These are phyloP conservation scores for Lerema accius DNA, from an alignment of 1,140 invertebrate genomes.

Conservation along the genomic window DNA sequence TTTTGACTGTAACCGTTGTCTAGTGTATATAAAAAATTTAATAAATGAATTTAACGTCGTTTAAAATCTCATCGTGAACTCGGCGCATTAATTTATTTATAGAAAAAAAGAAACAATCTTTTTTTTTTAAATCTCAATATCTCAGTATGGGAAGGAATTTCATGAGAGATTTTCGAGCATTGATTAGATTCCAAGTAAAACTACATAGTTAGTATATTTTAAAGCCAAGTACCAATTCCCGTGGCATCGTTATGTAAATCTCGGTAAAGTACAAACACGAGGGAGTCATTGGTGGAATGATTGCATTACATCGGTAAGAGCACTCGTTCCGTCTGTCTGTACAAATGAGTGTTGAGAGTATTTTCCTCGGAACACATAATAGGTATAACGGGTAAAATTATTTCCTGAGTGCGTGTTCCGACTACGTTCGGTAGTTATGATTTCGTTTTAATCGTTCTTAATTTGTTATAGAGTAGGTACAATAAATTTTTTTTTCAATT, in stretches of 20 bases:
- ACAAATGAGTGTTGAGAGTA: too few relatives aligned
- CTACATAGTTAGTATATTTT: neutral
- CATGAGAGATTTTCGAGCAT: too few relatives aligned
- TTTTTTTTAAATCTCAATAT: too few relatives aligned
- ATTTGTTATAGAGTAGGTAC: neutral
- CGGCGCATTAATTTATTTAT: too few relatives aligned
- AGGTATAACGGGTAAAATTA: neutral
- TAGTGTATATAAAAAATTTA: too few relatives aligned
- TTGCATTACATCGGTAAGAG: conserved; percentile 7
- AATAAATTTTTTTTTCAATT: too few relatives aligned
- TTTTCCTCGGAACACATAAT: neutral
- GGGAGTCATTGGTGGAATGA: conserved; percentile 7
- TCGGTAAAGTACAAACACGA: conserved; percentile 19
- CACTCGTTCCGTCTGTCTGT: neutral
- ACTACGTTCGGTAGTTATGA: neutral
- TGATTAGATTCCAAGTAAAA: too few relatives aligned
- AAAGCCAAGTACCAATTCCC: neutral
- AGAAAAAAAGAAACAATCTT: too few relatives aligned
- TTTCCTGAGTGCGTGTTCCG: neutral
- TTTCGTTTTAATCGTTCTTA: neutral
- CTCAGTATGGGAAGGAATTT: too few relatives aligned
- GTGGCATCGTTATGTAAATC: conserved; percentile 7
- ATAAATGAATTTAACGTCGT: too few relatives aligned
- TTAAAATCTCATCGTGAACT: too few relatives aligned
- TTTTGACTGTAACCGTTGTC: too few relatives aligned